These are phyloP conservation scores for Rhynchonycteris naso DNA, from an alignment of 2,797 vertebrate genomes.

Conservation along the genomic window DNA sequence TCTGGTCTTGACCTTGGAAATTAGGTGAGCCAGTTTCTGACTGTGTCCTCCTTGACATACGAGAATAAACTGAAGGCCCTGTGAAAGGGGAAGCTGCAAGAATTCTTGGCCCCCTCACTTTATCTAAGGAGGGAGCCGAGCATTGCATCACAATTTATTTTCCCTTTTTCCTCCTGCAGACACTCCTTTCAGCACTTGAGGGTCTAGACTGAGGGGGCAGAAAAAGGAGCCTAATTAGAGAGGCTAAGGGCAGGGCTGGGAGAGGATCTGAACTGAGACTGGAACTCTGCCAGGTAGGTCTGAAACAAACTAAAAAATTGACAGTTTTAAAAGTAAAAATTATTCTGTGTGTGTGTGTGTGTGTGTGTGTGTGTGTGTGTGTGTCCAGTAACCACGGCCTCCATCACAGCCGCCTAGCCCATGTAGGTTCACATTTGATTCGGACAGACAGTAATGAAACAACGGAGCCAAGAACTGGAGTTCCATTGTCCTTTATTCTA, in stretches of 20 bases:
- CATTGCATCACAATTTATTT: neutral
- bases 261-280: neutral
- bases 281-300: neutral
- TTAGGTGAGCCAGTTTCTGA: conserved; percentile 51
- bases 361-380: too few species aligned
- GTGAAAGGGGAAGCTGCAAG: neutral
- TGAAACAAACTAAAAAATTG: neutral
- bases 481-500: too few species aligned
- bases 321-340: neutral
- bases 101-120: neutral
- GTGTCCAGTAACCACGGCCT: too few species aligned
- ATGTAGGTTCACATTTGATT: too few species aligned
- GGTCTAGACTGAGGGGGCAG: neutral
- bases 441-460: too few species aligned
- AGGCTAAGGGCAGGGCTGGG: neutral
- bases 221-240: neutral
- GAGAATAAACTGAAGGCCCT: neutral
- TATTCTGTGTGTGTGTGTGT: too few species aligned
- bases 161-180: neutral
- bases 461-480: too few species aligned
- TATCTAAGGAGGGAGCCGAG: neutral
- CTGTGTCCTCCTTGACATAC: neutral
- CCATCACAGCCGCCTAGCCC: too few species aligned
- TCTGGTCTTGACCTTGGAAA: conserved; percentile 6
- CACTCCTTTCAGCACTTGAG: neutral